phyloP scores from a whole-genome alignment of 2,797 vertebrate species.

The Peromyscus attwateri region DNA sequence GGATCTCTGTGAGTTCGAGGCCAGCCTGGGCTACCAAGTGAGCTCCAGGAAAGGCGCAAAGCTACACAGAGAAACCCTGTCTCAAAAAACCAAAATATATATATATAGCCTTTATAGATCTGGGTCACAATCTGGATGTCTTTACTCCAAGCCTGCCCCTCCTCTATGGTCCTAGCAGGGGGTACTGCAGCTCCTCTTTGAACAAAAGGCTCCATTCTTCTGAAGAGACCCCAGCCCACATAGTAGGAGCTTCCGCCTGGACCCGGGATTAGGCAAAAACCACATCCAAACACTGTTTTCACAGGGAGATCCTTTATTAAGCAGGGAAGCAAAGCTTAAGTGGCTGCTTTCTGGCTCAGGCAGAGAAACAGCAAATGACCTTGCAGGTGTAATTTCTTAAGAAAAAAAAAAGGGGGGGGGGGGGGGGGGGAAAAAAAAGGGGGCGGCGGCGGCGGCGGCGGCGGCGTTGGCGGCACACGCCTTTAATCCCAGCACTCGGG shows the following conservation, averaged over 20 bases:
- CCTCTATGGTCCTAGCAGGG: not conserved
- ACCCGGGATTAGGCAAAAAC: too few relatives aligned
- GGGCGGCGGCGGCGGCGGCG: too few relatives aligned
- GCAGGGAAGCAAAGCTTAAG: not conserved
- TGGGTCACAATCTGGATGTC: not conserved
- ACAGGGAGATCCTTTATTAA: not conserved
- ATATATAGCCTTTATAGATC: not conserved
- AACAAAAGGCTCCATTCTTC: not conserved
- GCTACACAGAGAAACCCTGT: too few relatives aligned
- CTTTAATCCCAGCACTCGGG: too few relatives aligned
- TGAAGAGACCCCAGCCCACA: too few relatives aligned
- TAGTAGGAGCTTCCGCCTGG: too few relatives aligned
- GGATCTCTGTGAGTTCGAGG: too few relatives aligned
- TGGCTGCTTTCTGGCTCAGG: not conserved
- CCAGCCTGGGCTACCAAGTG: too few relatives aligned
- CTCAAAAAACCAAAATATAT: too few relatives aligned
- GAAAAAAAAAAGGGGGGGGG: not conserved
- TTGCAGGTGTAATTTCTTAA: not conserved
- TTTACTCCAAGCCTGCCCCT: not conserved
- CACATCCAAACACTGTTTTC: too few relatives aligned
- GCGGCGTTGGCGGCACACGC: too few relatives aligned
- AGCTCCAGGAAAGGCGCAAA: too few relatives aligned
- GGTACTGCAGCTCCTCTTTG: not conserved
- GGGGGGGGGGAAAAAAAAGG: not conserved
- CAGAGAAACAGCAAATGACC: not conserved